Percentiles rank a stretch among this genome's conserved stretches.
These are phyloP conservation scores for Tipula lateralis DNA, from an alignment of 2,888 invertebrate genomes.

Conservation along the genomic window DNA sequence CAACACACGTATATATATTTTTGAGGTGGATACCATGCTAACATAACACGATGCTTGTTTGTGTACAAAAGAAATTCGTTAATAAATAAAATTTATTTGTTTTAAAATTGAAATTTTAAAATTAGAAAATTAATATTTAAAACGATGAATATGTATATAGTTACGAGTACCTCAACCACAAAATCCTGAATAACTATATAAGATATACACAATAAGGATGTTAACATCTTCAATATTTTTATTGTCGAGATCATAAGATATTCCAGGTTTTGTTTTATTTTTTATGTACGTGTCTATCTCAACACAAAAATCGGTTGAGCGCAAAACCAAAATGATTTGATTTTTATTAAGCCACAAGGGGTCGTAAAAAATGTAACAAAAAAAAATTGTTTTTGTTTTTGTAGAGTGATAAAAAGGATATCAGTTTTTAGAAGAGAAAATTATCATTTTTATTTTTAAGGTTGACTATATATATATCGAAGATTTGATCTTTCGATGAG, in stretches of 20 bases:
- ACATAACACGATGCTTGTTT: too few relatives aligned
- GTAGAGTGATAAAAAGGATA: background rate
- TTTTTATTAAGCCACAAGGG: constrained; percentile 11
- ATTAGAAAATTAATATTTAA: too few relatives aligned
- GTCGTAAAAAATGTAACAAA: background rate
- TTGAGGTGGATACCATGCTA: too few relatives aligned
- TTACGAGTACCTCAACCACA: too few relatives aligned
- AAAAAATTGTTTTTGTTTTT: background rate
- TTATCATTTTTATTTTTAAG: background rate
- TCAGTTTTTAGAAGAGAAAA: background rate
- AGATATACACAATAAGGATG: background rate
- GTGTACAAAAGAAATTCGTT: too few relatives aligned
- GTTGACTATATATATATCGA: background rate
- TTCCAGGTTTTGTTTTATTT: background rate
- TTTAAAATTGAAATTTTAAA: too few relatives aligned
- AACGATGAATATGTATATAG: too few relatives aligned
- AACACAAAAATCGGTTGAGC: background rate
- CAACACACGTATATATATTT: too few relatives aligned
- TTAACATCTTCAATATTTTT: background rate
- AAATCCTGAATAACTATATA: background rate
- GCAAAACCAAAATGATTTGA: background rate
- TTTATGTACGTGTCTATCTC: background rate
- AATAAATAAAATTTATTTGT: too few relatives aligned
- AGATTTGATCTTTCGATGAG: background rate
- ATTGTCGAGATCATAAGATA: background rate